These are phyloP conservation scores for Eupithecia pulchellata DNA, from an alignment of 2,888 invertebrate genomes.

Conservation along the genomic window DNA sequence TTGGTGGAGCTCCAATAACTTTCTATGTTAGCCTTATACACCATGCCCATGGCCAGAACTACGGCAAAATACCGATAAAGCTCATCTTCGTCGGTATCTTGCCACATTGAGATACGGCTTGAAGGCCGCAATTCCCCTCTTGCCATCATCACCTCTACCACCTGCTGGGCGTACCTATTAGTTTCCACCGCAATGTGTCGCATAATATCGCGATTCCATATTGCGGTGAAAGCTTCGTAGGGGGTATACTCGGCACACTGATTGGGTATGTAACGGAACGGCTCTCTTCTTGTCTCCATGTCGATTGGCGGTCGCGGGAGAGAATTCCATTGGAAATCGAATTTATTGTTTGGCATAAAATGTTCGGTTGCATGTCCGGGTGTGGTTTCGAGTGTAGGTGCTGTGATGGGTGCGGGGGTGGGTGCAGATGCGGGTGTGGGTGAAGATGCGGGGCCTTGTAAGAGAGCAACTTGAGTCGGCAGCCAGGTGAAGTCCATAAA, in stretches of 20 bases:
- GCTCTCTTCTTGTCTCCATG: background rate
- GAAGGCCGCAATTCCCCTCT: conserved; percentile 22
- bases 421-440: too few relatives aligned
- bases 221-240: conserved; percentile 20
- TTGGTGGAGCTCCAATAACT: conserved; percentile 45
- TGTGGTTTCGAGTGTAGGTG: too few relatives aligned
- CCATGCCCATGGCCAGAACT: conserved; percentile 44
- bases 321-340: background rate
- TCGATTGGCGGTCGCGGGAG: background rate
- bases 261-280: background rate
- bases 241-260: background rate
- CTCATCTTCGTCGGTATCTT: conserved; percentile 31
- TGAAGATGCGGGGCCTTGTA: too few relatives aligned
- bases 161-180: conserved; percentile 48
- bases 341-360: background rate
- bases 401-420: too few relatives aligned
- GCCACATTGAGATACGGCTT: conserved; percentile 39
- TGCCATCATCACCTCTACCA: conserved; percentile 25
- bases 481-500: background rate
- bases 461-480: background rate
- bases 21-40: conserved; percentile 39
- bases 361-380: too few relatives aligned
- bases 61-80: conserved; percentile 44
- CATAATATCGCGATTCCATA: background rate
- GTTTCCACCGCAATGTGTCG: conserved; percentile 42